Conservation (phyloP, 2,113 vertebrate genomes). For the Cryptomyrus ogoouensis region DNA sequence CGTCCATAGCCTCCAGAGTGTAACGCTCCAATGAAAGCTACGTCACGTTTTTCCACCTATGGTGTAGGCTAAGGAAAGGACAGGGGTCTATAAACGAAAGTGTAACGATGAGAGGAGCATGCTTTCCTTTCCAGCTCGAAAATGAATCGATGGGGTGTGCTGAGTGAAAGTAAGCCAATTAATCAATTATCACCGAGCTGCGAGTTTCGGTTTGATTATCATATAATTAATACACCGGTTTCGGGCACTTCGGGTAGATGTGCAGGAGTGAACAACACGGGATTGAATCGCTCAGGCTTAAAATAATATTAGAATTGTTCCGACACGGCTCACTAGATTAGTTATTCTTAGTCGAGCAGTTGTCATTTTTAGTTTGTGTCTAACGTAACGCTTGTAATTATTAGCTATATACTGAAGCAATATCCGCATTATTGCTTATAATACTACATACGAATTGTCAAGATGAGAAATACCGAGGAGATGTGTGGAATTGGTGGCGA, state of each 20-base stretch:
- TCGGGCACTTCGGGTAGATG: not conserved
- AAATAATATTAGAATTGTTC: not conserved
- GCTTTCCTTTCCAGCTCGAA: not conserved
- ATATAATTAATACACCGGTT: too few relatives aligned
- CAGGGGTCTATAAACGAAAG: not conserved
- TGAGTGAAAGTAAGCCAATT: not conserved
- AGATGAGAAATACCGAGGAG: conserved; percentile 75
- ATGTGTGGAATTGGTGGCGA: conserved; percentile 87
- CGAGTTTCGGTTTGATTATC: not conserved
- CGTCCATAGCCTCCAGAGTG: not conserved
- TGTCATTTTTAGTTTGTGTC: not conserved
- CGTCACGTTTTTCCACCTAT: not conserved
- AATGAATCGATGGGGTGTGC: not conserved
- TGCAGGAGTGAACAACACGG: not conserved
- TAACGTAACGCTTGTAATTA: not conserved
- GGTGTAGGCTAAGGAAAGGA: not conserved
- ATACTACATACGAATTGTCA: not conserved
- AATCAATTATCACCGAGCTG: not conserved
- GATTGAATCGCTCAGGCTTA: not conserved
- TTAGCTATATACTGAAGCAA: not conserved
- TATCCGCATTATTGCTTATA: not conserved
- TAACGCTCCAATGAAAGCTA: not conserved
- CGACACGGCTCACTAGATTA: not conserved
- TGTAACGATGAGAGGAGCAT: not conserved
- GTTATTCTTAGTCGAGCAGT: not conserved